Evolutionary conservation across 2,797 vertebrate genomes (phyloP), one percentile per base, ranked within the genome.

Genomic region (Peromyscus nudipes): DNA sequence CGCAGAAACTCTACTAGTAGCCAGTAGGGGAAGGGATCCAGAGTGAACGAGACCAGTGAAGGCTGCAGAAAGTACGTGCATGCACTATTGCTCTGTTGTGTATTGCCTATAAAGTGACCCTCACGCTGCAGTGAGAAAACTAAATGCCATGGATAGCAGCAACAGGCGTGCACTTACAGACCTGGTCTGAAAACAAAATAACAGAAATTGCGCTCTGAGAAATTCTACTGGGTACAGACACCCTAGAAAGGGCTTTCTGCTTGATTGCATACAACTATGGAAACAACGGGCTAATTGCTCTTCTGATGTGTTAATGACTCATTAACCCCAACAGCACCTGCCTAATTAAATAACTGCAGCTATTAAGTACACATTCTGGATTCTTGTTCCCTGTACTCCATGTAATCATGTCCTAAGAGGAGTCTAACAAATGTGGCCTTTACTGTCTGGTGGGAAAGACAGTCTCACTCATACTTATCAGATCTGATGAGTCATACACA

Each of bases 301-400:
- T 85, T 83, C 65, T 92, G 43, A 76, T 80, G 57, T 83, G 94
- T 60, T 90, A 97, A 96, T 55, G 92, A 94, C 52, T 90, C 94
- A 65, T 96, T 97, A 96, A 86, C 82, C 91, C 93, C 71, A 80
- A 55, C 87, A 80, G 46, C 85, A 95, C 84, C 92, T 94, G 95
- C 76, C 75, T 90, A 92, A 96, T 94, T 96, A 94, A 96, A 81
- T 84, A 93, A 88, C 92, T 71, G 60, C 80, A 43, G 81, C 84
- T 84, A 86, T 64, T 84, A 75, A 82, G 73, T 12, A 57, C 11
- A 31, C 0, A 69, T 5, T 89, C 84, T 37, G 57, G 83, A 43
- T 79, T 73, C 80, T 83, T 75, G 5, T 19, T 31, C 76, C n/a
- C 43, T 19, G 49, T 57, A 13, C 40, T 84, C 49, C 34, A 11